Evolutionary conservation across 2,113 vertebrate genomes (phyloP).

Genomic region (Protobothrops mucrosquamatus): DNA sequence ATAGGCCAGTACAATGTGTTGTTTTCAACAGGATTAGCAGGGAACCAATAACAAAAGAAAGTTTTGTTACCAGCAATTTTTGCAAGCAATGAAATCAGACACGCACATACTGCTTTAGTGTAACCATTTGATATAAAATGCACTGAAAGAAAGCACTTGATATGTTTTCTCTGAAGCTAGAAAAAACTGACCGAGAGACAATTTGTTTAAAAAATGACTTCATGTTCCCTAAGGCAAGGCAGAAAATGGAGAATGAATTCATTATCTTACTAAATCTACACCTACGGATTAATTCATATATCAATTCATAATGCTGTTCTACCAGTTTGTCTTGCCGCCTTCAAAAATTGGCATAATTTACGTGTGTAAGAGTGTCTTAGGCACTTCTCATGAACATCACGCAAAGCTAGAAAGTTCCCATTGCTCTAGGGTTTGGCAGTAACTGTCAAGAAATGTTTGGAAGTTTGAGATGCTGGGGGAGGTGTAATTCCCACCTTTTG

Average conservation of each 20-base stretch:
- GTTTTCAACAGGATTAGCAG: slow-evolving; percentile 6
- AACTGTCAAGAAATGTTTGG: slow-evolving; percentile 7
- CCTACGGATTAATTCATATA: slow-evolving; percentile 27
- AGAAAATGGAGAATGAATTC: slow-evolving; percentile 34
- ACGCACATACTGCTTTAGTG: slow-evolving; percentile 11
- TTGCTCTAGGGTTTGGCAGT: slow-evolving; percentile 32
- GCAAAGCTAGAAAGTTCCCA: slow-evolving; percentile 20
- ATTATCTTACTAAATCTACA: slow-evolving; percentile 23
- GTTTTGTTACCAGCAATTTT: slow-evolving; percentile 16
- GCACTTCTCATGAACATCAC: slow-evolving; percentile 14
- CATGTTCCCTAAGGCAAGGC: slow-evolving; percentile 23
- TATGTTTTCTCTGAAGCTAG: neutral
- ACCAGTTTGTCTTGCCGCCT: slow-evolving; percentile 25
- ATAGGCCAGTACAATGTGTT: neutral
- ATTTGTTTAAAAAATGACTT: slow-evolving; percentile 29
- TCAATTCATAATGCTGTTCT: slow-evolving; percentile 29
- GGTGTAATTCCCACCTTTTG: slow-evolving; percentile 27
- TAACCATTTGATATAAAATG: neutral
- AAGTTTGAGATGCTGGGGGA: slow-evolving; percentile 11
- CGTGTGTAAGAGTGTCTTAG: slow-evolving; percentile 16
- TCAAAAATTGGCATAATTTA: slow-evolving; percentile 25
- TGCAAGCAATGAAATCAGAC: slow-evolving; percentile 13
- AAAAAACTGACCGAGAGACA: slow-evolving; percentile 18
- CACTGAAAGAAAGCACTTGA: neutral
- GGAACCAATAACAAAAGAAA: slow-evolving; percentile 7